Conservation (phyloP, 2,888 invertebrate genomes). For the Plebejus melissa region DNA sequence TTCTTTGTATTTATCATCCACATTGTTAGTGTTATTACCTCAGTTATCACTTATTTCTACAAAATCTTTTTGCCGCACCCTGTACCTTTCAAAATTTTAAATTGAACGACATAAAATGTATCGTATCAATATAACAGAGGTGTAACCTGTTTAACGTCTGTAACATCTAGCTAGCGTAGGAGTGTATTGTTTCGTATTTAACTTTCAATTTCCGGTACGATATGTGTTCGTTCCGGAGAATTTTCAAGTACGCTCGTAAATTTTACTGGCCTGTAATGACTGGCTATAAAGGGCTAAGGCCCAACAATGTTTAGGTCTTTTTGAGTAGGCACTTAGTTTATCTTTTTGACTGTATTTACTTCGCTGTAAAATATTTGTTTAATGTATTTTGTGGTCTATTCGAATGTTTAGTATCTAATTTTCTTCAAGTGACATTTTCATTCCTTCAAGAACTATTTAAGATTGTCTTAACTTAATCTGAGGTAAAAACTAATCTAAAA, state of each 20-base stretch:
- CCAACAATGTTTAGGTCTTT: conserved; percentile 26
- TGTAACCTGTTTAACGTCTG: conserved; percentile 25
- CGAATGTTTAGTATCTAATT: neutral
- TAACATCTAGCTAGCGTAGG: conserved; percentile 26
- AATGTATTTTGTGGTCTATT: neutral
- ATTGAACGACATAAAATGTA: neutral
- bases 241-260: conserved; percentile 46
- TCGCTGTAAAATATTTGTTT: conserved; percentile 10
- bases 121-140: neutral
- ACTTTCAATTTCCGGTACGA: conserved; percentile 64
- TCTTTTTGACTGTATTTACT: conserved; percentile 12
- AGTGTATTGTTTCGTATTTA: conserved; percentile 53
- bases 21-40: neutral
- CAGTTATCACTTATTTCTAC: neutral
- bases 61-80: neutral
- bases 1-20: neutral
- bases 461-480: neutral
- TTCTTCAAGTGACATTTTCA: neutral
- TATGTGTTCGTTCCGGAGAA: conserved; percentile 53
- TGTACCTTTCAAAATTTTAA: neutral
- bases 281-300: conserved; percentile 24
- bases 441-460: neutral
- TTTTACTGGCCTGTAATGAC: conserved; percentile 42
- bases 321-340: conserved; percentile 17
- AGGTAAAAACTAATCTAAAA: neutral